Conservation (phyloP, 1,140 invertebrate genomes). For the Periplaneta americana region DNA sequence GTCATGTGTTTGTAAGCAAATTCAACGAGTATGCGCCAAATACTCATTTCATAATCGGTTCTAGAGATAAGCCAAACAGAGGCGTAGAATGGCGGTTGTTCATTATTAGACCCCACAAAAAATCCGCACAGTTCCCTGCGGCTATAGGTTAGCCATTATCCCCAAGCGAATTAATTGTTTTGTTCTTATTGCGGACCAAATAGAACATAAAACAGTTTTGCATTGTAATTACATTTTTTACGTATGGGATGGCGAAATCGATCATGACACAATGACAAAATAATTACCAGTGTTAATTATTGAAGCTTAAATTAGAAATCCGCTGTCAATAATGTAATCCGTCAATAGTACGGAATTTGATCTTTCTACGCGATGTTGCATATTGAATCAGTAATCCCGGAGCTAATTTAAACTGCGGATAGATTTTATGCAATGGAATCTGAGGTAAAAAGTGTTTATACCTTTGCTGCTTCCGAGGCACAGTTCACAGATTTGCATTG, state of each 20-base stretch:
- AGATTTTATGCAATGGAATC: too few species aligned
- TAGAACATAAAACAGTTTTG: not conserved
- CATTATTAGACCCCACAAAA: not conserved
- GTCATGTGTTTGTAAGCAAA: not conserved
- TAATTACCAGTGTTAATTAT: not conserved
- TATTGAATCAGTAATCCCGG: not conserved
- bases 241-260: too few species aligned
- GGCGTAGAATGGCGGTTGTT: not conserved
- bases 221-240: not conserved
- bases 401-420: too few species aligned
- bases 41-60: not conserved
- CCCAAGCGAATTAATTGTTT: not conserved
- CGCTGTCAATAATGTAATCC: not conserved
- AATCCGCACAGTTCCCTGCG: not conserved
- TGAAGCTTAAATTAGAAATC: not conserved
- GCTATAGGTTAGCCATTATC: not conserved
- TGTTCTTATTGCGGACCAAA: not conserved
- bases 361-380: not conserved
- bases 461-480: too few species aligned
- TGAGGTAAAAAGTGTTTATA: too few species aligned
- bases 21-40: not conserved
- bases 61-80: not conserved
- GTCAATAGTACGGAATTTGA: not conserved
- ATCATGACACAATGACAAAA: not conserved
- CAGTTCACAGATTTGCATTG: too few species aligned